A percentile compares a stretch with the other conserved stretches of the same genome.
phyloP scores from a whole-genome alignment of 2,797 vertebrate genomes.

The Pygocentrus nattereri region DNA sequence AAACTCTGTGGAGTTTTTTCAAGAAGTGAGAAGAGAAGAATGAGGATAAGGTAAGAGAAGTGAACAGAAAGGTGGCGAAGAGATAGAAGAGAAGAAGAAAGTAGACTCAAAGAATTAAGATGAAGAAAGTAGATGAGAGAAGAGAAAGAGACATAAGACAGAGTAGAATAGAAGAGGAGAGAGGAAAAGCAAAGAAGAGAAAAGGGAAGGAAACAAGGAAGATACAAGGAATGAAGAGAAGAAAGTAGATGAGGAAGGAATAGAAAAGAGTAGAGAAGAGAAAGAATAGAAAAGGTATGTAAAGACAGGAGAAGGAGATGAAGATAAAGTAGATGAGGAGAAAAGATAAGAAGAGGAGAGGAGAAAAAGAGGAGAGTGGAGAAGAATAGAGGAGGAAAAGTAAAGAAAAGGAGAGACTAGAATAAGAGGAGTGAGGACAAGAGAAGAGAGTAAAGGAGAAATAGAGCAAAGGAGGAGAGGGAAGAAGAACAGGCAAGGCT shows the following conservation, averaged over 20 bases:
- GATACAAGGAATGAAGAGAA: constrained; percentile 10
- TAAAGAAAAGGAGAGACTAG: neutral
- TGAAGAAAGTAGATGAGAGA: no score
- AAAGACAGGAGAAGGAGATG: neutral
- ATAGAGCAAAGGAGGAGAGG: neutral
- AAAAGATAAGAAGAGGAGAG: neutral
- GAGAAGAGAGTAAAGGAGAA: neutral
- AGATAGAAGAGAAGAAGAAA: no score
- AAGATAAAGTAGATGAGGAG: neutral
- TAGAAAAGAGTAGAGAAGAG: neutral
- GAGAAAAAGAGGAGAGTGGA: neutral
- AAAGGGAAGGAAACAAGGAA: neutral
- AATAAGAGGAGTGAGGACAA: no score
- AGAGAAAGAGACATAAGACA: constrained; percentile 19
- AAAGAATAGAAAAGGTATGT: rapidly evolving
- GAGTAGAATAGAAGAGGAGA: constrained; percentile 29
- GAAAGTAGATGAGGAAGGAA: neutral
- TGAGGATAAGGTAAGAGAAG: no score
- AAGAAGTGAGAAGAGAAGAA: neutral
- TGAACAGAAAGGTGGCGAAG: no score
- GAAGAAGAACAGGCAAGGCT: neutral
- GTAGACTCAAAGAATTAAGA: no score
- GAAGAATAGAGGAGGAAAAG: neutral
- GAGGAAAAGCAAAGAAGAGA: neutral
- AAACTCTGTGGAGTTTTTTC: neutral